phyloP scores from a whole-genome alignment of 2,113 vertebrate genomes.

The Pitta sordida region DNA sequence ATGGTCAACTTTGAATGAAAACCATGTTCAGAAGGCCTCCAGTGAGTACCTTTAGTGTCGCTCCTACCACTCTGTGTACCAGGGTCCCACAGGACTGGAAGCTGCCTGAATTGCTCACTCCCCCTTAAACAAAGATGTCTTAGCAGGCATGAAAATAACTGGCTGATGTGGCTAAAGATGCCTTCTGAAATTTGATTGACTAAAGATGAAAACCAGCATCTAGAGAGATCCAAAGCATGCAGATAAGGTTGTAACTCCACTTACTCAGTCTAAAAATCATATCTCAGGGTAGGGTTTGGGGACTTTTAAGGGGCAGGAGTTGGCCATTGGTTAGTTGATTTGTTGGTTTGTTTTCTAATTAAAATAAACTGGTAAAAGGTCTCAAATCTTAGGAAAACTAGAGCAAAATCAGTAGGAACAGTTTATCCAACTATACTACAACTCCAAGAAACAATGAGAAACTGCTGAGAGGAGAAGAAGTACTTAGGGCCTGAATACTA shows the following conservation, averaged over 20 bases:
- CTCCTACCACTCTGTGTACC: accelerated
- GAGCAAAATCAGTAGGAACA: background rate
- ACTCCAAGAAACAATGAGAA: background rate
- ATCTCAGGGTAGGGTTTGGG: background rate
- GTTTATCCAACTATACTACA: background rate
- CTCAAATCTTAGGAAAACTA: background rate
- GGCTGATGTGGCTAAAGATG: background rate
- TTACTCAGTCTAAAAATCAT: background rate
- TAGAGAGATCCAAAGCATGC: background rate
- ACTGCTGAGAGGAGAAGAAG: background rate
- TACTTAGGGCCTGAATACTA: background rate
- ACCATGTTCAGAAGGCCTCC: background rate
- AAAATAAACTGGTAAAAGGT: background rate
- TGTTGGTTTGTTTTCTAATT: background rate
- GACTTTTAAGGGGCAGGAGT: background rate
- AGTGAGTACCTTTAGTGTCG: background rate
- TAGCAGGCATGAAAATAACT: background rate
- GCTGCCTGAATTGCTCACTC: background rate
- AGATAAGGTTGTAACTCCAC: background rate
- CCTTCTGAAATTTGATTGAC: background rate
- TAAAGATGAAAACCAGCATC: background rate
- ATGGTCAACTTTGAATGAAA: background rate
- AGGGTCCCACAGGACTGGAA: background rate
- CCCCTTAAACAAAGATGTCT: background rate
- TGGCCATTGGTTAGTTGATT: background rate